Evolutionary conservation across 2,797 vertebrate genomes (phyloP).

Genomic region (Furcifer pardalis): DNA sequence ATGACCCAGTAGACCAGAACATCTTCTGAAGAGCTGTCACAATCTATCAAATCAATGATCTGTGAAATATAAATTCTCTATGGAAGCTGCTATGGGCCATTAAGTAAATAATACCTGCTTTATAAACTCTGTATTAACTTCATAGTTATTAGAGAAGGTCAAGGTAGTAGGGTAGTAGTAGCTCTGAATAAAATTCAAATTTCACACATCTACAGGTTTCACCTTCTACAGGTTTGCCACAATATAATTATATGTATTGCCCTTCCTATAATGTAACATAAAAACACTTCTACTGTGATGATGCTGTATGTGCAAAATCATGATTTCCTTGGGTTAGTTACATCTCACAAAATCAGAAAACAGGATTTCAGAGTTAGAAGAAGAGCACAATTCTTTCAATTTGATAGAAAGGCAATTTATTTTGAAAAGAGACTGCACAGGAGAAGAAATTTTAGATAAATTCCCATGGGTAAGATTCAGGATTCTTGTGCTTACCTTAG

Average conservation of each 20-base stretch:
- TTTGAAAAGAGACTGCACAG: no score
- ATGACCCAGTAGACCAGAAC: conserved; percentile 71
- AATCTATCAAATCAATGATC: conserved; percentile 67
- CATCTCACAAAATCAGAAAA: background rate
- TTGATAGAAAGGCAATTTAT: no score
- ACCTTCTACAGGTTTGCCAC: background rate
- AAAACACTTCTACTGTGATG: background rate
- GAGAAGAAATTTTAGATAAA: no score
- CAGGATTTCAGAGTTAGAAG: background rate
- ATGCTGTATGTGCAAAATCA: background rate
- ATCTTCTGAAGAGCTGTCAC: conserved; percentile 70
- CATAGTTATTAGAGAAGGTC: conserved; percentile 57
- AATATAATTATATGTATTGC: background rate
- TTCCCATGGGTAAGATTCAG: no score
- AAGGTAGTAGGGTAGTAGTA: conserved; percentile 31
- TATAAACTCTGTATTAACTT: conserved; percentile 66
- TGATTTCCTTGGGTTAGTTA: background rate
- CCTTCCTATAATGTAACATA: background rate
- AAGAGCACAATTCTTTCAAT: background rate
- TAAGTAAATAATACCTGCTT: conserved; percentile 73
- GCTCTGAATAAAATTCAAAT: conserved; percentile 38
- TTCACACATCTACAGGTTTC: background rate
- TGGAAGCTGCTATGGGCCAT: conserved; percentile 67
- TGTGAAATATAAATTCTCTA: conserved; percentile 71
- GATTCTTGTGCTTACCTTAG: no score